Conservation (phyloP, 2,797 vertebrate genomes). For the Platalea minor region DNA sequence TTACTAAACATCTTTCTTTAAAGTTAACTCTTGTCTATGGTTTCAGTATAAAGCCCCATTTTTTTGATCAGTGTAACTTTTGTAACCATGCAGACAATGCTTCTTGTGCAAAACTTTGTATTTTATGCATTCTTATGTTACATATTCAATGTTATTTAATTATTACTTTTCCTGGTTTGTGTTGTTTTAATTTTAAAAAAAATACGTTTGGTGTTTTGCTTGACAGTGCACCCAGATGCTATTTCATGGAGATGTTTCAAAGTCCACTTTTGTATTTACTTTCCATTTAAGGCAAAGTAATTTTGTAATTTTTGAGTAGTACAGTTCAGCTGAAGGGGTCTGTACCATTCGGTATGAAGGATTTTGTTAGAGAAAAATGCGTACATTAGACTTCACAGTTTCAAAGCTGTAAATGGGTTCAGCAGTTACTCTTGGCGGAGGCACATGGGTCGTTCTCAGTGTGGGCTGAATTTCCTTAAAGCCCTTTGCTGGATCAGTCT, state of each 20-base stretch:
- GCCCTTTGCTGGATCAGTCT: neutral
- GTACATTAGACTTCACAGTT: accelerated
- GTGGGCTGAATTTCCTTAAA: neutral
- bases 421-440: accelerated
- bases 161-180: neutral
- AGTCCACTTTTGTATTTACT: neutral
- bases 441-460: accelerated
- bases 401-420: neutral
- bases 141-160: neutral
- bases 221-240: neutral
- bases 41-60: neutral
- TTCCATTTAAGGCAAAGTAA: neutral
- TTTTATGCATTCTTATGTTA: neutral
- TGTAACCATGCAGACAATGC: neutral
- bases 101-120: neutral
- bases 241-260: neutral
- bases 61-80: neutral
- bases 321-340: neutral
- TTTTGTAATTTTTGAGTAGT: neutral
- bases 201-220: neutral
- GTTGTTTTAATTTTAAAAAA: neutral
- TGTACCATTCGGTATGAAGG: accelerated
- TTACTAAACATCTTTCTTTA: neutral
- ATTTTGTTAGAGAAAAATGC: neutral
- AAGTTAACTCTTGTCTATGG: neutral